Evolutionary conservation across 2,113 vertebrate genomes (phyloP), one percentile per base, ranked within the genome.

Genomic region (Symphodus melops): DNA sequence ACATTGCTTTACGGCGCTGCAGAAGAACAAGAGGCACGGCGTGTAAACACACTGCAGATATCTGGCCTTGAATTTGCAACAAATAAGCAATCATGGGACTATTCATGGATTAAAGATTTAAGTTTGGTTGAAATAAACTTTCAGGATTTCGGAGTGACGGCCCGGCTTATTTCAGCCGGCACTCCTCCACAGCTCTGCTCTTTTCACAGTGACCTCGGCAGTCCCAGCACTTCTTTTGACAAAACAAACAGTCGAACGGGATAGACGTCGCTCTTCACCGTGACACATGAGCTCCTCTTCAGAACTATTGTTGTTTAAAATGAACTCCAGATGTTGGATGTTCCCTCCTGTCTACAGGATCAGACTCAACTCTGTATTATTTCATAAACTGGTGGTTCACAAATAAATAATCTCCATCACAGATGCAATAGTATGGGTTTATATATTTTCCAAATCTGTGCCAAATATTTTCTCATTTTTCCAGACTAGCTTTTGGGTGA

Each of bases 81-180:
- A n/a, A n/a, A n/a, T n/a, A n/a, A n/a, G n/a, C n/a, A n/a, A n/a
- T n/a, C n/a, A n/a, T n/a, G n/a, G n/a, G n/a, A n/a, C n/a, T n/a
- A n/a, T n/a, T n/a, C n/a, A n/a, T n/a, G n/a, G n/a, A n/a, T n/a
- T n/a, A n/a, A n/a, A n/a, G n/a, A n/a, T n/a, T n/a, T n/a, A n/a
- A n/a, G n/a, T n/a, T n/a, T n/a, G n/a, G n/a, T n/a, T n/a, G n/a
- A n/a, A n/a, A n/a, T n/a, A n/a, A n/a, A n/a, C n/a, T n/a, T n/a
- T n/a, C n/a, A n/a, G n/a, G n/a, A n/a, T n/a, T n/a, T n/a, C n/a
- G 16, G 79, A 91, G 44, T 84, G 89, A 84, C 86, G 67, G 87
- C 67, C 5, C 28, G 54, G 62, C 57, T 77, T 59, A 89, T 83
- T 68, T 41, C 65, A 84, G 57, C 60, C 16, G 84, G 75, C 82